A percentile compares a stretch with the other conserved stretches of the same genome.
These are phyloP conservation scores for Engystomops pustulosus DNA, from an alignment of 2,113 vertebrate genomes.

Conservation along the genomic window DNA sequence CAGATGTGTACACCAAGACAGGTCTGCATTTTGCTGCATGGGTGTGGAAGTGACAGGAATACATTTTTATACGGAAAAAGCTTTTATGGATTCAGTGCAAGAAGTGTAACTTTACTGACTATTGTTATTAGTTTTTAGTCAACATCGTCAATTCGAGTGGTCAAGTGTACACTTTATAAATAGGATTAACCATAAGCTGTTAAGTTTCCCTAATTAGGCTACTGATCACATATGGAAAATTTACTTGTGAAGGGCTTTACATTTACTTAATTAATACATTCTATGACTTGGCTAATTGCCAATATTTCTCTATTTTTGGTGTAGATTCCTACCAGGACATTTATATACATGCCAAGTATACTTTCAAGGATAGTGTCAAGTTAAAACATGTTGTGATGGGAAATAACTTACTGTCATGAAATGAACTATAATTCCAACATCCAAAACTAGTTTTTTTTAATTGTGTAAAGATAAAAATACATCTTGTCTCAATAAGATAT, in stretches of 20 bases:
- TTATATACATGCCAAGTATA: background rate
- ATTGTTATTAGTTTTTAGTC: constrained; percentile 47
- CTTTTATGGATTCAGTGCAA: constrained; percentile 22
- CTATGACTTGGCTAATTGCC: background rate
- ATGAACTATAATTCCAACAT: background rate
- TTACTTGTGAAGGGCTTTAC: background rate
- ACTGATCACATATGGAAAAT: constrained; percentile 9
- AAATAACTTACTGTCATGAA: background rate
- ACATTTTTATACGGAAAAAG: constrained; percentile 42
- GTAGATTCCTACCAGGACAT: background rate
- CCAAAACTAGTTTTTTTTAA: background rate
- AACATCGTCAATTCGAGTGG: background rate
- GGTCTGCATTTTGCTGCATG: constrained; percentile 41
- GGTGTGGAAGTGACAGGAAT: constrained; percentile 36
- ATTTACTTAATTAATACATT: background rate
- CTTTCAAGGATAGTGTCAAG: background rate
- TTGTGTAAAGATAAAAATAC: background rate
- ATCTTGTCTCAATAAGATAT: background rate
- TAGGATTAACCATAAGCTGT: background rate
- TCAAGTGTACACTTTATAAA: background rate
- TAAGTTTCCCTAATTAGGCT: constrained; percentile 18
- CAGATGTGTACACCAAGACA: constrained; percentile 44
- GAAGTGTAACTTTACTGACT: constrained; percentile 18
- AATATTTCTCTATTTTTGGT: background rate
- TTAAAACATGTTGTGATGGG: too few species aligned